A percentile compares a stretch with the other conserved stretches of the same genome.
These are phyloP conservation scores for Scomber japonicus DNA, from an alignment of 2,113 vertebrate species.

Conservation along the genomic window DNA sequence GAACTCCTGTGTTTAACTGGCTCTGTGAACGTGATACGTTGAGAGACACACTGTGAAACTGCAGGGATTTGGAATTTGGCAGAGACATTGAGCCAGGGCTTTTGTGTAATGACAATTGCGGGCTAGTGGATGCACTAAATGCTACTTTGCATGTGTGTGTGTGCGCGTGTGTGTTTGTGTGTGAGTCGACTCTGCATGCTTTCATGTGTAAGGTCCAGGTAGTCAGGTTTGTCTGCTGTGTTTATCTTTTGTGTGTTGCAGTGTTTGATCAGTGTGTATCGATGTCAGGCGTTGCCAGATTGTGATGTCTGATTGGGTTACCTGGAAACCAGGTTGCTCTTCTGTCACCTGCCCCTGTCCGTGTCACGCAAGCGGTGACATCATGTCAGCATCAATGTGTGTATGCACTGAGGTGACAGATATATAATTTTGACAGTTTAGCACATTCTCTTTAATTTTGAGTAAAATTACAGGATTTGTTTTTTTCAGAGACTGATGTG, in stretches of 20 bases:
- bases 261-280: constrained; percentile 16
- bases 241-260: constrained; percentile 21
- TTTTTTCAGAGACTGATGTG: not conserved
- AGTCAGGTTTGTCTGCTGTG: constrained; percentile 2
- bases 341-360: constrained; percentile 15
- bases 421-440: constrained; percentile 18
- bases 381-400: not conserved
- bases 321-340: constrained; percentile 46
- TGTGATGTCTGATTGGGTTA: constrained; percentile 56
- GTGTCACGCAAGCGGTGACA: constrained; percentile 2
- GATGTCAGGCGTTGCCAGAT: constrained; percentile 15
- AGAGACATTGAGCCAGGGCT: not conserved
- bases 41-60: constrained; percentile 41
- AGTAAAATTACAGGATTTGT: constrained; percentile 38
- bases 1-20: constrained; percentile 67
- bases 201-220: constrained; percentile 13
- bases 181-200: not conserved
- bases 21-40: constrained; percentile 49
- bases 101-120: constrained; percentile 30
- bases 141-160: not conserved
- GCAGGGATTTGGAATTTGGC: constrained; percentile 49
- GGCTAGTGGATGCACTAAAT: constrained; percentile 14
- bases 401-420: constrained; percentile 10
- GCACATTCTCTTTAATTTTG: not conserved
- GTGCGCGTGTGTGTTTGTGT: not conserved